A percentile compares a stretch with the other conserved stretches of the same genome.
These are phyloP conservation scores for Chaetops frenatus DNA, from an alignment of 2,113 vertebrate species.

Conservation along the genomic window DNA sequence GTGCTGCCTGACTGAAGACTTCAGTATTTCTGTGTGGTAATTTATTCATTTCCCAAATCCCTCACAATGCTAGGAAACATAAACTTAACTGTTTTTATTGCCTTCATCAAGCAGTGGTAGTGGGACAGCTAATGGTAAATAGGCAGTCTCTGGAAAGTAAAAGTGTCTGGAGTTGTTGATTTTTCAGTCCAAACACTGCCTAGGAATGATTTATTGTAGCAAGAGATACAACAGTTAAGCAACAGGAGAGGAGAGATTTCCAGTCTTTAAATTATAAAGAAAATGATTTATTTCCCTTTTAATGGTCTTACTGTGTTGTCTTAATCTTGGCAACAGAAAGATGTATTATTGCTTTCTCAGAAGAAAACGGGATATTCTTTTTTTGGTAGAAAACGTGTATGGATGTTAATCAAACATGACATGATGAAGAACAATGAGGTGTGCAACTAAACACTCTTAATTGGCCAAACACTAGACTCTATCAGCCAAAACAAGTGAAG, in stretches of 20 bases:
- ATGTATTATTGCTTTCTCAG: background rate
- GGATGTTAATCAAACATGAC: background rate
- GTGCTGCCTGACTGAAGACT: slow-evolving; percentile 6
- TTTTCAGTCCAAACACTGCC: background rate
- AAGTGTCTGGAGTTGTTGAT: background rate
- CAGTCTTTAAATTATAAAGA: background rate
- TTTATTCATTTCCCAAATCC: slow-evolving; percentile 40
- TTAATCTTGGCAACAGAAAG: background rate
- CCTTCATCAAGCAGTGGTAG: slow-evolving; percentile 21
- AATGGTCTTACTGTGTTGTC: background rate
- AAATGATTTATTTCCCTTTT: background rate
- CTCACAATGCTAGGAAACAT: slow-evolving; percentile 1
- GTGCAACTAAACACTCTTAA: background rate
- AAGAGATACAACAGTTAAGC: background rate
- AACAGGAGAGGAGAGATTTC: background rate
- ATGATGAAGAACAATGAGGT: background rate
- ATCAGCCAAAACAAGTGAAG: background rate
- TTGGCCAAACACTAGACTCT: background rate
- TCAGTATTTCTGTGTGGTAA: slow-evolving; percentile 43
- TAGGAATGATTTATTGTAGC: background rate
- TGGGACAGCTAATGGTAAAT: background rate
- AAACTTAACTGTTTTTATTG: slow-evolving; percentile 30
- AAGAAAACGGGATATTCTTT: background rate
- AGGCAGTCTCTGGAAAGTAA: background rate
- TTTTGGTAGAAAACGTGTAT: background rate